Evolutionary conservation across 2,113 vertebrate species (phyloP), one percentile per base, ranked within the genome.

Genomic region (Dipodomys ordii): DNA sequence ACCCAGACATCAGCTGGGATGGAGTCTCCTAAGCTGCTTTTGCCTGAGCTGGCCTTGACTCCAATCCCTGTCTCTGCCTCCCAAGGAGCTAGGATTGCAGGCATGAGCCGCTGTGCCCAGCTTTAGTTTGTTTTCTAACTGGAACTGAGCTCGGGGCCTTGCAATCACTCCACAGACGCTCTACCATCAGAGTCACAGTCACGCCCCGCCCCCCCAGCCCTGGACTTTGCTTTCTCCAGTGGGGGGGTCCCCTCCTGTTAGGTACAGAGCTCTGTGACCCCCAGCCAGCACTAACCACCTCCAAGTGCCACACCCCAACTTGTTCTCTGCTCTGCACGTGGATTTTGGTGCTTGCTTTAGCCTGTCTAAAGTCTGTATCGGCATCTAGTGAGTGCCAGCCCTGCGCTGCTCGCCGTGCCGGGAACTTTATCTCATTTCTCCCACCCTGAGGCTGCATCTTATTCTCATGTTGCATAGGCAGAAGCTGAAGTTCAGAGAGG

Each of bases 301-400:
- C 71, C 22, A 73, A 39, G 35, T 22, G 32, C 22, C 32, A 35
- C 65, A 30, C 12, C 32, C 60, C 32, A 3, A 7, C n/a, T 4
- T 30, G 7, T 0, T 15, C 16, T 28, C 4, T 20, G n/a, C 64
- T 44, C 23, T 5, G 18, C 2, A 27, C 2, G 0, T 9, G n/a
- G 44, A 3, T 49, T 6, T 76, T n/a, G 46, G 6, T 23, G 8
- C 60, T 25, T 32, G 7, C 11, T 69, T 44, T 64, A 25, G 2
- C 80, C 60, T 57, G 27, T 44, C 74, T 64, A 39, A 79, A 32
- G 13, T 25, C 28, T 6, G 3, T 15, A 30, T 10, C 60, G 0
- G 23, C 6, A 28, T 46, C 32, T 67, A 57, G 10, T 27, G 73
- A 73, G 23, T 49, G 11, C 30, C 60, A 68, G 9, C 60, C 69